Evolutionary conservation across 2,797 vertebrate genomes (phyloP), one percentile per base, ranked within the genome.

Genomic region (Australoheros facetus): DNA sequence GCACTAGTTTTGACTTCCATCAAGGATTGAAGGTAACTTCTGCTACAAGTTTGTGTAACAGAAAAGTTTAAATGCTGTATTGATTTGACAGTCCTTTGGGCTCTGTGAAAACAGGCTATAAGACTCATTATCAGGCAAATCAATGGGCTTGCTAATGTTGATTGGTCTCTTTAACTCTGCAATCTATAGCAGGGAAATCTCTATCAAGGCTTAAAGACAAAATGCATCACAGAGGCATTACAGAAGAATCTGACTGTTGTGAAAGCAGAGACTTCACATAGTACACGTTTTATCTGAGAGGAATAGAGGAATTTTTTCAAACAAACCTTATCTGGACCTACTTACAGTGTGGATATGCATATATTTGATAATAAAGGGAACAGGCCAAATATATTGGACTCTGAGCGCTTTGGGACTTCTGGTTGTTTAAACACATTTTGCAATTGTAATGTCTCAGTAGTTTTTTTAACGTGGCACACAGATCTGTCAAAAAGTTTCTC

Each of bases 111-210:
- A 88, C 58, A 56, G 78, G 75, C 84, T 83, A 78, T 86, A 85
- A 84, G 82, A 76, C 83, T 92, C 88, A 91, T 93, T 92, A 92
- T 86, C 78, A 82, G 79, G 78, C 83, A 75, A 74, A 92, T 93
- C 91, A 88, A 89, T 87, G 71, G 62, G 32, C 62, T 59, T 58
- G 48, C 77, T 78, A 85, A 86, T 90, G 83, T 70, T 88, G 89
- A 92, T 88, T 86, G 82, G 82, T 87, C 82, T 86, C 88, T 89
- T 89, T 87, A 85, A 87, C 87, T 89, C 85, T 79, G 28, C 70
- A 88, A 82, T 91, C 86, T 79, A 87, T 90, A 87, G 74, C 79
- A 82, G 79, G 37, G 89, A 86, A 85, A 78, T 62, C 76, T 85
- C 53, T 78, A 85, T 84, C 7, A 79, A 86, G 66, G 80, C 66